These are phyloP conservation scores for Ernsta delagoae DNA, from an alignment of 2,888 invertebrate species.

Conservation along the genomic window DNA sequence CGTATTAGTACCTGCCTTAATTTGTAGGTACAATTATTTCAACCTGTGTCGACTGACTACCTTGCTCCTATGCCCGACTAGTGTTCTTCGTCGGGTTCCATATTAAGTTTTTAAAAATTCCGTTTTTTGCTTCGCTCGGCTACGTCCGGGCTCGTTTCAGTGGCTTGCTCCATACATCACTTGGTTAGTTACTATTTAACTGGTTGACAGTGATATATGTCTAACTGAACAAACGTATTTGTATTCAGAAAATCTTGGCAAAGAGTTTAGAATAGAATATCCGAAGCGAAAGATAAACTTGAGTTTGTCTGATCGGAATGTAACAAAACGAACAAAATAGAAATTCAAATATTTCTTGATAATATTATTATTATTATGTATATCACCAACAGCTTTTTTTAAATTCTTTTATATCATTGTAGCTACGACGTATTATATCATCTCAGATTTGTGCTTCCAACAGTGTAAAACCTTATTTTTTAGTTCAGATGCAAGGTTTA, in stretches of 20 bases:
- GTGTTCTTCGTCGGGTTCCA: not conserved
- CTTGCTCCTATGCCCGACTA: too few relatives aligned
- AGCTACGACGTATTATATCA: too few relatives aligned
- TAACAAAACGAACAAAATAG: not conserved
- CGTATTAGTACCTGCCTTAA: too few relatives aligned
- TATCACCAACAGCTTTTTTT: too few relatives aligned
- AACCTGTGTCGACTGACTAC: too few relatives aligned
- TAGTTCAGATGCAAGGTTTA: not conserved
- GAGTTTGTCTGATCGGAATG: slow-evolving; percentile 1
- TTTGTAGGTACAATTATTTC: too few relatives aligned
- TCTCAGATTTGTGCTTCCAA: too few relatives aligned
- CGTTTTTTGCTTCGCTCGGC: slow-evolving; percentile 17
- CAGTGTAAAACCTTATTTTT: too few relatives aligned
- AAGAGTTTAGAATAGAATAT: slow-evolving; percentile 20
- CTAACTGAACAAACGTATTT: slow-evolving; percentile 32
- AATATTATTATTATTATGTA: too few relatives aligned
- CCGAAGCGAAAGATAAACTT: not conserved
- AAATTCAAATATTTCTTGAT: too few relatives aligned
- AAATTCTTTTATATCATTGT: too few relatives aligned
- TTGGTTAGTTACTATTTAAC: slow-evolving; percentile 30
- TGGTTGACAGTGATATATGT: slow-evolving; percentile 40
- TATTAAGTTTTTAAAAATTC: slow-evolving; percentile 27
- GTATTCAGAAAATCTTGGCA: slow-evolving; percentile 23
- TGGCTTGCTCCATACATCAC: slow-evolving; percentile 32
- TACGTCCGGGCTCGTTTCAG: slow-evolving; percentile 27